Base-by-base conservation (phyloP, 2,113 vertebrate genomes). In the Lampris incognitus region DNA sequence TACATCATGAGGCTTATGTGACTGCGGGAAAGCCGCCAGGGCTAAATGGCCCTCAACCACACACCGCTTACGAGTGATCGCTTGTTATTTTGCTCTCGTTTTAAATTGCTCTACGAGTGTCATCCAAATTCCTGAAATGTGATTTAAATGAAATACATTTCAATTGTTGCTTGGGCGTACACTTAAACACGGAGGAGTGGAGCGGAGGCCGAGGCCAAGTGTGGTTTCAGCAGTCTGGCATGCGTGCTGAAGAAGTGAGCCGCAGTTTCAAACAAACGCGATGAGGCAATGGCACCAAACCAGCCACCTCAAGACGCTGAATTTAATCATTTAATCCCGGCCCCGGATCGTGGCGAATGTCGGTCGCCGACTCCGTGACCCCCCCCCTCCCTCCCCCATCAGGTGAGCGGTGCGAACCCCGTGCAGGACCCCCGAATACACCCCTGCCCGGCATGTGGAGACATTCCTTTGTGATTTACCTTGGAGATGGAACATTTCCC, bases 401-500 rank as follows among this genome's bases (percentile, higher is more conserved):
- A 66, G 69, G 71, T 78, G 24, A 78, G 66, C 48, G n/a, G 49
- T 24, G 24, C 56, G 72, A 78, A 81, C 63, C 57, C n/a, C 62
- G 24, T 24, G 24, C 24, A 40, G 10, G 46, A 46, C n/a, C 46
- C 51, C 48, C 42, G 52, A 58, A 60, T 66, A 13, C 5, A 57
- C 56, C 41, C 48, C 54, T 48, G 6, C 41, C 57, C 51, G 36
- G 67, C 60, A 69, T 69, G 79, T 78, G 54, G 6, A 54, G 76
- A 72, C 69, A 80, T 76, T 87, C 71, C 60, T 79, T 0, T 1
- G n/a, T 1, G 13, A 76, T 83, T 77, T 77, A 50, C 10, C 58
- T 76, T 81, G 85, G 78, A 89, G 76, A 87, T 76, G 39, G 69
- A 64, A 74, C 66, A 62, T 75, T 86, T 66, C 84, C 87, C 81